These are phyloP conservation scores for Menidia beryllina DNA, from an alignment of 2,113 vertebrate species.

Conservation along the genomic window DNA sequence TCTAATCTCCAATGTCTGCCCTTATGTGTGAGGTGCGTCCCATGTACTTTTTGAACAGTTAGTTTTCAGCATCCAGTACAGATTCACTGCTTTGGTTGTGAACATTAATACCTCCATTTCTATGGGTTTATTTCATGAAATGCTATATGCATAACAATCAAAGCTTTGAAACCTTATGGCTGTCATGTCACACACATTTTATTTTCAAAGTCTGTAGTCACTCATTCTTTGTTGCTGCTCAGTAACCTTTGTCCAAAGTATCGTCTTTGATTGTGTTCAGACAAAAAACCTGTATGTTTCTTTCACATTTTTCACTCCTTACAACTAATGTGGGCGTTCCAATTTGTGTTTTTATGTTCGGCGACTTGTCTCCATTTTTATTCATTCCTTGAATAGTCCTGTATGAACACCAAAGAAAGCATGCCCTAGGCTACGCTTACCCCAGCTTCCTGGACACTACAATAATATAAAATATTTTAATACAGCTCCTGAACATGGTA, in stretches of 20 bases:
- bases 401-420: conserved; percentile 22
- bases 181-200: background rate
- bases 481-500: conserved; percentile 20
- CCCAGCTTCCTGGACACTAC: conserved; percentile 32
- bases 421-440: conserved; percentile 48
- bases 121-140: background rate
- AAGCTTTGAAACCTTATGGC: background rate
- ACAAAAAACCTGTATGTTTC: background rate
- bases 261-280: background rate
- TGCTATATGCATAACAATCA: conserved; percentile 17
- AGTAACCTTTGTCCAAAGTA: background rate
- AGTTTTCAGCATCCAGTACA: no score
- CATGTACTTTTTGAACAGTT: background rate
- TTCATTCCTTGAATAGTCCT: conserved; percentile 26
- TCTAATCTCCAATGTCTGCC: no score
- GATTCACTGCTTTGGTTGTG: background rate
- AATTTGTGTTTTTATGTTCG: conserved; percentile 20
- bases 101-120: background rate
- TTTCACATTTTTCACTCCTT: conserved; percentile 4
- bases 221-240: background rate
- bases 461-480: conserved; percentile 31
- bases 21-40: no score
- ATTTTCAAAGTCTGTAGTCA: background rate
- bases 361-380: background rate
- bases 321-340: conserved; percentile 18